Evolutionary conservation across 2,113 vertebrate genomes (phyloP).

Genomic region (Nesoenas mayeri): DNA sequence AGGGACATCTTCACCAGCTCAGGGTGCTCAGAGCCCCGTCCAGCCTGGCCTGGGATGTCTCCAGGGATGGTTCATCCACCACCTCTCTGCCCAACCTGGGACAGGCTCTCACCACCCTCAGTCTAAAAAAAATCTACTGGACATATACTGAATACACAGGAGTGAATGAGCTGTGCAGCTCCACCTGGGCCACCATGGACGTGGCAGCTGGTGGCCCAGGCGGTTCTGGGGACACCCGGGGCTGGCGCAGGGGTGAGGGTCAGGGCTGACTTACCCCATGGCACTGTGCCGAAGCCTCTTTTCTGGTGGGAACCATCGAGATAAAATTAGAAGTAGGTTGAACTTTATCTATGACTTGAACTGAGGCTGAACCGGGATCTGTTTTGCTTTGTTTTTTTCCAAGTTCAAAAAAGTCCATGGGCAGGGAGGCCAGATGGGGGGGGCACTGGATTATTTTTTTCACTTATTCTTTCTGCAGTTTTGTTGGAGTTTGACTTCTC

Average conservation of each 20-base stretch:
- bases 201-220: not conserved
- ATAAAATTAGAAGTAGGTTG: conserved; percentile 40
- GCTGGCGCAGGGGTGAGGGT: not conserved
- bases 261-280: not conserved
- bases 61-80: too few relatives aligned
- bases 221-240: not conserved
- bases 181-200: not conserved
- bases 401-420: conserved; percentile 24
- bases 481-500: not conserved
- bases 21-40: too few relatives aligned
- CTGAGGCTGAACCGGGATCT: not conserved
- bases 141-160: too few relatives aligned
- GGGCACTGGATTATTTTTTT: not conserved
- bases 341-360: conserved; percentile 17
- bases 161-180: too few relatives aligned
- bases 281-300: accelerated
- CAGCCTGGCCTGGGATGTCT: too few relatives aligned
- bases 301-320: not conserved
- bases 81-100: too few relatives aligned
- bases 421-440: not conserved
- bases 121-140: too few relatives aligned
- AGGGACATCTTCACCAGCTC: not conserved
- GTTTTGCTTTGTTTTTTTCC: conserved; percentile 11
- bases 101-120: too few relatives aligned
- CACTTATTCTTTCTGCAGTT: not conserved